Evolutionary conservation across 2,113 vertebrate genomes (phyloP).

Genomic region (Bolborhynchus lineola): DNA sequence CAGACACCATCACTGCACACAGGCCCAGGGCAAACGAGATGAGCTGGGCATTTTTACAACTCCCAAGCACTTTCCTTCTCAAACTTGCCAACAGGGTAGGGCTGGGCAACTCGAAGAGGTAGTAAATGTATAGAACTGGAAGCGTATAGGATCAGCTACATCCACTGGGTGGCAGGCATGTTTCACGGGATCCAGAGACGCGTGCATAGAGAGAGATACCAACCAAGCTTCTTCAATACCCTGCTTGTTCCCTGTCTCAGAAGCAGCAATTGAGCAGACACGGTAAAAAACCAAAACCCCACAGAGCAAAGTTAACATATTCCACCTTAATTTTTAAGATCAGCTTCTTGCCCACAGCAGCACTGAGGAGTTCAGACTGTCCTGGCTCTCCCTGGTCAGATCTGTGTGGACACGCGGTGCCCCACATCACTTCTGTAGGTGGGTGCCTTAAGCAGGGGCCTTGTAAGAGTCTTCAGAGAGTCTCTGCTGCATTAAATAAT

Average conservation of each 20-base stretch:
- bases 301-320: neutral
- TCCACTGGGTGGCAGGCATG: conserved; percentile 70
- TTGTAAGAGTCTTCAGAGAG: neutral
- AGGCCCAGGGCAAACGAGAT: fast-evolving
- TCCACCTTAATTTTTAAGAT: neutral
- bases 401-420: fast-evolving
- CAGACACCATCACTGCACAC: fast-evolving
- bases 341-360: neutral
- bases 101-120: fast-evolving
- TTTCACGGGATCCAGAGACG: neutral
- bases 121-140: neutral
- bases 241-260: neutral
- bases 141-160: neutral
- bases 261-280: neutral
- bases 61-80: neutral
- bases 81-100: neutral
- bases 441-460: neutral
- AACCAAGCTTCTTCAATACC: neutral
- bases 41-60: neutral
- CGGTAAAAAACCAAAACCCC: neutral
- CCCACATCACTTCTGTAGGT: neutral
- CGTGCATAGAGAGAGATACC: neutral
- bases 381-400: fast-evolving
- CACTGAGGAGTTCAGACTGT: neutral
- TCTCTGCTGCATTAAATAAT: neutral